A percentile compares a stretch with the other conserved stretches of the same genome.
phyloP scores from a whole-genome alignment of 2,797 vertebrate genomes.

The Danio aesculapii region DNA sequence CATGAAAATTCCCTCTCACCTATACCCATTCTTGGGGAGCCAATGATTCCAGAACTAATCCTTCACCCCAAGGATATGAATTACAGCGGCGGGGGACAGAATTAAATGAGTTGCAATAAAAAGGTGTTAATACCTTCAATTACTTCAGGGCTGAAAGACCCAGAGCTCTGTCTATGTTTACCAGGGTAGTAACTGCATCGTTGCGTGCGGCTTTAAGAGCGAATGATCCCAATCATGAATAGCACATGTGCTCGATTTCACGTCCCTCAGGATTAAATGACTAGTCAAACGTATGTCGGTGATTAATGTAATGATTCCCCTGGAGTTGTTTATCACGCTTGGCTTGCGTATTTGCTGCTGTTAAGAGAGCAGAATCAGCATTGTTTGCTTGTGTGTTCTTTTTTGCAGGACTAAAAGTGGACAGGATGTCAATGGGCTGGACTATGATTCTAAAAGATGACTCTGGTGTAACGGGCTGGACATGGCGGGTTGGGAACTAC shows the following conservation, averaged over 20 bases:
- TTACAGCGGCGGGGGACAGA: slow-evolving; percentile 65
- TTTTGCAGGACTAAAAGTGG: slow-evolving; percentile 84
- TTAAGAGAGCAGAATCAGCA: not conserved
- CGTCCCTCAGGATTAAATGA: slow-evolving; percentile 8
- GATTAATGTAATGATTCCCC: slow-evolving; percentile 21
- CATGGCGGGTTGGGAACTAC: slow-evolving; percentile 78
- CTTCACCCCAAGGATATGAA: slow-evolving; percentile 70
- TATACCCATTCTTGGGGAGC: slow-evolving; percentile 66
- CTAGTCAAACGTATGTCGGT: slow-evolving; percentile 11
- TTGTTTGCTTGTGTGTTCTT: slow-evolving; percentile 58
- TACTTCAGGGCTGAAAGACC: slow-evolving; percentile 66
- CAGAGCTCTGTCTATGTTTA: slow-evolving; percentile 20
- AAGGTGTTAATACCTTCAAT: slow-evolving; percentile 72
- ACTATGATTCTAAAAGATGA: slow-evolving; percentile 92
- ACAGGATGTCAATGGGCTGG: slow-evolving; percentile 81
- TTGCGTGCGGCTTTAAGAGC: slow-evolving; percentile 11
- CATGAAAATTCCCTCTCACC: slow-evolving; percentile 69
- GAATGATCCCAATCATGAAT: slow-evolving; percentile 34
- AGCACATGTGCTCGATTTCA: slow-evolving; percentile 7
- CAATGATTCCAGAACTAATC: slow-evolving; percentile 73
- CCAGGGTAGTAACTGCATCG: slow-evolving; percentile 20
- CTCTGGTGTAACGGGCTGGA: slow-evolving; percentile 81
- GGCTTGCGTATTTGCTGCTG: not conserved
- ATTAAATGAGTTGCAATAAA: slow-evolving; percentile 75
- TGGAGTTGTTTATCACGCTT: slow-evolving; percentile 8